phyloP scores from a whole-genome alignment of 2,113 vertebrate species.

The Cyprinus carpio region DNA sequence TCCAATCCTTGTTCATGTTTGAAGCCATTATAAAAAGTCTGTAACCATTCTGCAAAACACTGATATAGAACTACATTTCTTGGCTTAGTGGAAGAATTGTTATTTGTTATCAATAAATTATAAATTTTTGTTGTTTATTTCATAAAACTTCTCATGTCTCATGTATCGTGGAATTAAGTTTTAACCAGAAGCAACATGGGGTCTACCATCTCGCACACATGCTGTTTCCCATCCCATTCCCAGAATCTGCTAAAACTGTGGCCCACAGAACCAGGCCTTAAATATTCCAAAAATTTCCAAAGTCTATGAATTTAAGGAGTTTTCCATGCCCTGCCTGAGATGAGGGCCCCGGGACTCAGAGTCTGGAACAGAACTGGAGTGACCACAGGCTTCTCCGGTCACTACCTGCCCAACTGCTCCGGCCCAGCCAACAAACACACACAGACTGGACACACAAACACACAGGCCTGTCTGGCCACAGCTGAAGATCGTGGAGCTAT shows the following conservation, averaged over 20 bases:
- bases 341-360: neutral
- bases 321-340: constrained; percentile 28
- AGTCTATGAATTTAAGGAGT: constrained; percentile 36
- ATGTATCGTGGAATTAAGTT: neutral
- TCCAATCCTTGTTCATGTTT: no score
- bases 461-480: constrained; percentile 8
- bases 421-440: constrained; percentile 21
- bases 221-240: constrained; percentile 55
- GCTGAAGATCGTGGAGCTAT: neutral
- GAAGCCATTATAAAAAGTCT: no score
- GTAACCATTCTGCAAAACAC: no score
- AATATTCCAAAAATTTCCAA: constrained; percentile 52
- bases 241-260: constrained; percentile 28
- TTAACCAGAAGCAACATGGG: constrained; percentile 23
- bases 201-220: constrained; percentile 67
- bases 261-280: constrained; percentile 46
- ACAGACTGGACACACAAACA: constrained; percentile 21
- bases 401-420: constrained; percentile 30
- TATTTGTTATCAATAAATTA: no score
- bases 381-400: constrained; percentile 26
- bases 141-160: no score
- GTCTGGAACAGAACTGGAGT: neutral
- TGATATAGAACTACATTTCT: no score
- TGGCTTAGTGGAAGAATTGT: no score
- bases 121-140: no score